Evolutionary conservation across 2,113 vertebrate genomes (phyloP).

Genomic region (Bothrops jararaca): DNA sequence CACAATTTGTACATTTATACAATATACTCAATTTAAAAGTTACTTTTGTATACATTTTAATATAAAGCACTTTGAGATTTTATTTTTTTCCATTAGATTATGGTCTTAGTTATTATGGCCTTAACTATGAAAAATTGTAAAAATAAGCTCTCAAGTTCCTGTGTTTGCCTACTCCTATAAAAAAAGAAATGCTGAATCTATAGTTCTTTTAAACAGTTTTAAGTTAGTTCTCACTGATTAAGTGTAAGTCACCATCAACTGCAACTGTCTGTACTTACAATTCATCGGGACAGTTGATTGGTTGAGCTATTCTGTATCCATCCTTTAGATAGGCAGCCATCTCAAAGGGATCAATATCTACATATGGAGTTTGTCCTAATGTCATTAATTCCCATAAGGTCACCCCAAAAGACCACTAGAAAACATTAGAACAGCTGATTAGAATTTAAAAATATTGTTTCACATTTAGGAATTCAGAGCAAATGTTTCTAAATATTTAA

Average conservation of each 20-base stretch:
- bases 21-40: background rate
- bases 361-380: constrained; percentile 94
- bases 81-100: background rate
- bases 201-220: background rate
- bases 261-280: constrained; percentile 76
- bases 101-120: background rate
- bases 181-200: background rate
- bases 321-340: constrained; percentile 99
- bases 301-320: constrained; percentile 97
- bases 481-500: background rate
- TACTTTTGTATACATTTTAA: background rate
- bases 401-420: constrained; percentile 96
- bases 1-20: background rate
- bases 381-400: constrained; percentile 98
- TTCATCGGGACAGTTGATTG: constrained; percentile 98
- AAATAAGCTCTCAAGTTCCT: background rate
- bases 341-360: constrained; percentile 98
- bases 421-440: constrained; percentile 14
- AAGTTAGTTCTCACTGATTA: background rate
- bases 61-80: background rate
- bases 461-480: background rate
- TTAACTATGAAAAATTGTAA: background rate
- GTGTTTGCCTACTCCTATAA: background rate
- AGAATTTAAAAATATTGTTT: background rate
- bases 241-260: background rate